Base-by-base conservation (phyloP, 2,797 vertebrate genomes). In the Kryptopterus vitreolus region DNA sequence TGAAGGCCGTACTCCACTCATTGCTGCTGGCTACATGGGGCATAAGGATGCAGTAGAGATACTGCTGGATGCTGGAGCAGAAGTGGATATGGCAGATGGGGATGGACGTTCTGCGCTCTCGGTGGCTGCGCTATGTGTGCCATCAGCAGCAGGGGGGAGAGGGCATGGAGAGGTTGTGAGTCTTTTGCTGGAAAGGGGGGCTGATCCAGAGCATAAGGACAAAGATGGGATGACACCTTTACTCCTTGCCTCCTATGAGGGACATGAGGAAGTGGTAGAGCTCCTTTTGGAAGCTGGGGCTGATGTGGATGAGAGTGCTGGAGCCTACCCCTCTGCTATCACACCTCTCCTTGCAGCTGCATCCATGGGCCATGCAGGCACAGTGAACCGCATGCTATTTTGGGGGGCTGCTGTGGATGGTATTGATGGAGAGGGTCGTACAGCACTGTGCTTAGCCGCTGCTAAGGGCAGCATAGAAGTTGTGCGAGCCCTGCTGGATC, bases 21-120 rank as follows among this genome's bases (percentile, higher is more conserved):
- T 95, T 22, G 94, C 94, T 0, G 94, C 95, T 3, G 92, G 94
- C 18, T 95, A 94, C 69, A 95, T 95, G 95, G 95, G 95, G n/a
- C 95, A 96, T 70, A 87, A 90, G 9, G 90, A 94, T 74, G 89
- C 91, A 12, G 89, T 94, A 22, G 93, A 92, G 74, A 88, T 93
- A 33, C 78, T 96, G 79, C 85, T 95, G 79, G 88, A 92, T 38
- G 90, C 89, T 7, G 91, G 89, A 10, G 93, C 94, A 6, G 74
- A 87, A 0, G 93, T 94, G 15, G 81, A 95, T 85, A 83, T 90
- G 2, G 88, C 89, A 9, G 95, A 95, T 26, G 82, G 89, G 4
- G 94, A 95, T 46, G 93, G 94, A 2, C 93, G 93, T 26, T 92
- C 92, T 0, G 94, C 95, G 4, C 85, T 96, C 9, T 94, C 93